Evolutionary conservation across 2,888 invertebrate species (phyloP).

Genomic region (Amblyjoppa fuscipennis): DNA sequence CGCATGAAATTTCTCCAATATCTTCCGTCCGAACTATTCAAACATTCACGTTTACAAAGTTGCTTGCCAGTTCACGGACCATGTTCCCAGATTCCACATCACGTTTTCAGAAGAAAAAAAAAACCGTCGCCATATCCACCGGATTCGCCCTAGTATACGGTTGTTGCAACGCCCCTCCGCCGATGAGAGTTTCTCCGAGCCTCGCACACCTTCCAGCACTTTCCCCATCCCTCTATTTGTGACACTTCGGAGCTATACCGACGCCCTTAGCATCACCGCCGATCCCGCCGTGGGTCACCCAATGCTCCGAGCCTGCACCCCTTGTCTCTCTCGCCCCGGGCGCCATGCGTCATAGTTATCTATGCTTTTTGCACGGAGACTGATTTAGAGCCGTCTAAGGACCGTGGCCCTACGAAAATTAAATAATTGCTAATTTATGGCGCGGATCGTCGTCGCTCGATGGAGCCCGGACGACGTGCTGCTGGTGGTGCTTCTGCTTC

Average conservation of each 20-base stretch:
- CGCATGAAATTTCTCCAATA: too few species aligned
- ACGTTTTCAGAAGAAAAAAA: neutral
- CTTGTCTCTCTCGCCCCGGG: constrained; percentile 81
- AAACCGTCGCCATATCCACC: neutral
- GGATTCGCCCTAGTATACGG: neutral
- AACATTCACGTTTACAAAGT: too few species aligned
- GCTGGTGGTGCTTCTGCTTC: constrained; percentile 60
- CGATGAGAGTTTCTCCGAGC: constrained; percentile 54
- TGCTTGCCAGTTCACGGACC: too few species aligned
- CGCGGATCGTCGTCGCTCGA: constrained; percentile 82
- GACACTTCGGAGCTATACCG: constrained; percentile 65
- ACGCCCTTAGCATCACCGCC: constrained; percentile 62
- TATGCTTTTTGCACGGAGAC: constrained; percentile 85
- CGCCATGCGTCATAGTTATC: constrained; percentile 85
- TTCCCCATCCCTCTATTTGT: constrained; percentile 72
- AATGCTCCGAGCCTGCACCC: constrained; percentile 78
- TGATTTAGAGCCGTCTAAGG: constrained; percentile 86
- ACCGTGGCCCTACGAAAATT: constrained; percentile 85
- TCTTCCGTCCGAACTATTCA: too few species aligned
- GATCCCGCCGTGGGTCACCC: constrained; percentile 76
- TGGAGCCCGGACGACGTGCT: constrained; percentile 75
- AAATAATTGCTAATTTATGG: constrained; percentile 86
- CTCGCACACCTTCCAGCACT: constrained; percentile 69
- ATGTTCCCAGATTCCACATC: too few species aligned
- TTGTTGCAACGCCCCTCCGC: constrained; percentile 36